Base-by-base conservation (phyloP, 2,888 invertebrate species). In the Coelinius sp. region DNA sequence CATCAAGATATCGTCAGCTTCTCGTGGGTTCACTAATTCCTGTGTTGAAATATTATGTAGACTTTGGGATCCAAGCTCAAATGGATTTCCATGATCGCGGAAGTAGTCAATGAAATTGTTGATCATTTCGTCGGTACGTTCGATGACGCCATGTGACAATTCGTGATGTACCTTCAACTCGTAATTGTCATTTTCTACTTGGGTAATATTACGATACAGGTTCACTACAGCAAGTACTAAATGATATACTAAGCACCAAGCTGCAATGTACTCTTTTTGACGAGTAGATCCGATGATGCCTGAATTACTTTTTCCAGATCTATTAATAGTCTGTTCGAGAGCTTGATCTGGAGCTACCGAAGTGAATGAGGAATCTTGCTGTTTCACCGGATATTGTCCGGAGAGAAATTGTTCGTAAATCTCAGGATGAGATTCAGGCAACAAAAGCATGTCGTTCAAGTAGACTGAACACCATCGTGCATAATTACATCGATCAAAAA, bases 361-460 rank as follows among this genome's bases (percentile, higher is more conserved):
- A 3, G 69, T 41, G 4, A 73, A 31, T 17, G 27, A 53, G 17
- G 70, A 75, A 7, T 69, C 70, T 46, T 53, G 44, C 8, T 63
- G 12, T 6, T 46, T 46, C 2, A 46, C 46, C 2, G 14, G 2
- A 14, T 4, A 46, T 2, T 17, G 14, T 46, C 46, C 46, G 7
- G 46, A 12, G 2, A 46, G 0, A 14, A 46, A 46, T 0, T 46
- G 14, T 5, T 2, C 14, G n/a, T 46, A 7, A 17, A 46, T 2
- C 2, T 46, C 14, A 3, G 46, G 46, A 46, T 12, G 14, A 1
- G 3, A 2, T 17, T 46, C 17, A 12, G n/a, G 14, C 5, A 46
- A 17, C 14, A 14, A 5, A 2, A 46, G 46, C 6, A 46, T 46
- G 6, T 46, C 0, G 46, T 71, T 56, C 71, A 41, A 4, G 20